A percentile compares a stretch with the other conserved stretches of the same genome.
Conservation (phyloP, 1,140 invertebrate genomes). For the Lepidostoma basale region DNA sequence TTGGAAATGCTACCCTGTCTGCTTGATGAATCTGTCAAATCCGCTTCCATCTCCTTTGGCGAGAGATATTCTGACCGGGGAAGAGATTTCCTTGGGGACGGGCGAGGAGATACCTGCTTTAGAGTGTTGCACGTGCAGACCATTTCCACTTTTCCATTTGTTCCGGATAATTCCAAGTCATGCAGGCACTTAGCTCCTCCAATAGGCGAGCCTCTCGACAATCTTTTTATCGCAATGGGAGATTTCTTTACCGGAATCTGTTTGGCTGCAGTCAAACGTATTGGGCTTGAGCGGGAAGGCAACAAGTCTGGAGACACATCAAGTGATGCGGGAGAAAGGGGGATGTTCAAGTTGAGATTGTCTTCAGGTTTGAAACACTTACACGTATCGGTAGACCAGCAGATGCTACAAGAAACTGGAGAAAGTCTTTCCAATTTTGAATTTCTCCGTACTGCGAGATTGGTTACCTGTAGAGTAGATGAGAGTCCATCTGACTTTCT, state of each 20-base stretch:
- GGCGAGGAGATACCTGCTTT: constrained; percentile 36
- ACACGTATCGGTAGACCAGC: constrained; percentile 37
- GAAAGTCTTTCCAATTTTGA: constrained; percentile 34
- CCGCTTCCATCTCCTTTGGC: constrained; percentile 22
- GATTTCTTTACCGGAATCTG: constrained; percentile 30
- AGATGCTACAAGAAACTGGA: constrained; percentile 29
- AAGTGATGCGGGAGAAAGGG: constrained; percentile 16
- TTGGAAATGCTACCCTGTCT: constrained; percentile 24
- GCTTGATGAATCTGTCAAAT: neutral
- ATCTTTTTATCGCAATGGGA: constrained; percentile 24
- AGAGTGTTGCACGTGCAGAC: constrained; percentile 34
- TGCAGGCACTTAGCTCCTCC: constrained; percentile 22
- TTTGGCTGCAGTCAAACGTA: constrained; percentile 27
- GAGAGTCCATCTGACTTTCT: constrained; percentile 24
- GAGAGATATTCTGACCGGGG: constrained; percentile 32
- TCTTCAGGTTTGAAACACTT: constrained; percentile 34
- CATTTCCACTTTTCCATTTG: constrained; percentile 26
- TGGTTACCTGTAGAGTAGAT: constrained; percentile 31
- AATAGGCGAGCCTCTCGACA: constrained; percentile 14
- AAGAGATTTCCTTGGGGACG: constrained; percentile 32
- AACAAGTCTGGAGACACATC: constrained; percentile 24
- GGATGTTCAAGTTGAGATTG: constrained; percentile 27
- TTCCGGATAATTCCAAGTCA: constrained; percentile 10
- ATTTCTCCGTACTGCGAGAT: constrained; percentile 2
- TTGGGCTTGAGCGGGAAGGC: constrained; percentile 30